Evolutionary conservation across 2,113 vertebrate species (phyloP), one percentile per base, ranked within the genome.

Genomic region (Erythrocebus patas): DNA sequence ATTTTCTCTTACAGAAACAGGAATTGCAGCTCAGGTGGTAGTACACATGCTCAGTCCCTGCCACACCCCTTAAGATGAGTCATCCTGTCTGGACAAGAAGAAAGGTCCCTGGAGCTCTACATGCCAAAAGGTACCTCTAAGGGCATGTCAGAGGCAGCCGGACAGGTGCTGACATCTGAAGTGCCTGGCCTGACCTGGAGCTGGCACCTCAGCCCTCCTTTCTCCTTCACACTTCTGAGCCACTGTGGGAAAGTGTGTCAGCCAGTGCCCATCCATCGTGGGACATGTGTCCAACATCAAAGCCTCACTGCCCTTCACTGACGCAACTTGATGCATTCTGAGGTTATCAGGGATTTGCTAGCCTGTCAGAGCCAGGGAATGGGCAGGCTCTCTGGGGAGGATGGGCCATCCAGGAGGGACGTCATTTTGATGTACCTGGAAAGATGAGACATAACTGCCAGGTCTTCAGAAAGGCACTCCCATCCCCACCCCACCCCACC

Each of bases 281-380:
- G 57, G 23, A 78, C 92, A 82, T 55, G 70, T 92, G 8, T 48
- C 82, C 8, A n/a, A 55, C 91, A 55, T 72, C 68, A 95, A 97
- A 94, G 83, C 10, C 30, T 84, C 38, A 3, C 79, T 61, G 0
- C 16, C n/a, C 55, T 94, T 52, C 18, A 30, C 50, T 45, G 40
- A 92, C 82, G 88, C 30, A 52, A 79, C 50, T 61, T 66, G 23
- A 43, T 45, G 38, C 14, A 38, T 27, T 75, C 59, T 43, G n/a
- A 32, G 55, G 48, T 93, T 72, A 72, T 43, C 75, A 17, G 35
- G 25, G 14, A 93, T 96, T 89, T 93, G 80, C 95, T 70, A 64
- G 23, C 55, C 18, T 72, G 35, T 75, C 92, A 50, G 89, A 98
- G 59, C 91, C 95, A 82, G 81, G 72, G 81, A 93, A 8, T 13